Evolutionary conservation across 2,797 vertebrate species (phyloP), one percentile per base, ranked within the genome.

Genomic region (Trachops cirrhosus): DNA sequence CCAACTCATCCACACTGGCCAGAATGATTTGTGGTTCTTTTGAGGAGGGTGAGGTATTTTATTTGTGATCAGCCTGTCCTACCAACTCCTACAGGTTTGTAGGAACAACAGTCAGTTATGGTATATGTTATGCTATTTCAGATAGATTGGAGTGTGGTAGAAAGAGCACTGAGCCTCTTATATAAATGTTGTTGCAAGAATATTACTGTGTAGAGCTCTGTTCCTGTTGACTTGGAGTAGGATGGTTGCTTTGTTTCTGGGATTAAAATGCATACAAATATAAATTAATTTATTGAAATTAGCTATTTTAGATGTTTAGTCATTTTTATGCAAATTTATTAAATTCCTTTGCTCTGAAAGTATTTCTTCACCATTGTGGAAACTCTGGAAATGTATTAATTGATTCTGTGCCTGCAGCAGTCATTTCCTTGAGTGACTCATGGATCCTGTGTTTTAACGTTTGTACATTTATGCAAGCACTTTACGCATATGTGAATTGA

Each of bases 281-380:
- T 90, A 71, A 77, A 52, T 26, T 77, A 79, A 52, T 12, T 96
- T 91, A 70, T 86, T 86, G 74, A 89, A 91, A 74, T 74, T 71
- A 52, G 54, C 68, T 90, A 64, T 52, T 96, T 91, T 94, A 46
- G 21, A 46, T 89, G 37, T 41, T 64, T 89, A 59, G 10, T 82
- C 78, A 87, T 67, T 71, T 93, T 86, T 54, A 68, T 94, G 54
- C 34, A 48, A 59, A 32, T 89, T 52, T 93, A 44, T 29, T 83
- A 74, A 84, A 52, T 95, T 75, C 16, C 26, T 92, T 93, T 93
- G 18, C 54, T 96, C 93, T 92, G 67, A 86, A 94, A 34, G 62
- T 84, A 62, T 54, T 92, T 39, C 57, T 88, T 5, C 18, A 41
- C 50, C 16, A 39, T 73, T 77, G 24, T 75, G 34, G 62, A 87